Percentiles rank a stretch among this genome's conserved stretches.
phyloP scores from a whole-genome alignment of 2,113 vertebrate genomes.

The Tonatia bakeri region DNA sequence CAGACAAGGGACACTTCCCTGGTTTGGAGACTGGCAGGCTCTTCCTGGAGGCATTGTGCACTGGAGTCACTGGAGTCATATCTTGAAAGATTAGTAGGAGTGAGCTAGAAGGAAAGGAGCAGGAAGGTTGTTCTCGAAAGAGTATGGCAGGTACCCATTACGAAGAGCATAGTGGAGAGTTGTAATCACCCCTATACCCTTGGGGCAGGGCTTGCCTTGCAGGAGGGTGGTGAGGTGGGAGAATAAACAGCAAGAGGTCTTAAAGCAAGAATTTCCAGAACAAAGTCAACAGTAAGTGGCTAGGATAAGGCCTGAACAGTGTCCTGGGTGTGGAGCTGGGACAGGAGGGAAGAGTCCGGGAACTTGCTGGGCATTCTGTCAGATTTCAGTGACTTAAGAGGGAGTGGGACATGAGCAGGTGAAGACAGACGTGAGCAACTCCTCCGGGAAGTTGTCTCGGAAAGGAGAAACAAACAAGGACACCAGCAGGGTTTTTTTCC shows the following conservation, averaged over 20 bases:
- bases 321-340: neutral
- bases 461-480: neutral
- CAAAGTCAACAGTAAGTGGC: neutral
- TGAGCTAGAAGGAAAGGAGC: neutral
- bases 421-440: neutral
- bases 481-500: neutral
- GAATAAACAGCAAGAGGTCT: neutral
- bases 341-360: neutral
- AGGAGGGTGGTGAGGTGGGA: neutral
- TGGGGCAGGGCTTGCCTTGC: neutral
- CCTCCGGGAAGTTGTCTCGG: neutral
- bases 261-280: neutral
- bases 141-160: neutral
- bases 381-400: neutral
- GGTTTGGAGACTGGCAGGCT: neutral
- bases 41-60: neutral
- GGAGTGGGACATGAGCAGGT: fast-evolving
- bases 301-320: neutral
- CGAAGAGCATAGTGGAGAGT: neutral
- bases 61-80: neutral
- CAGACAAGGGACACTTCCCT: neutral
- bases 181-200: too few species aligned
- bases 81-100: neutral
- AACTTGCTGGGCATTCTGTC: neutral
- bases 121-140: neutral